Conservation (phyloP, 2,797 vertebrate genomes). For the Acanthurus leucopareius region DNA sequence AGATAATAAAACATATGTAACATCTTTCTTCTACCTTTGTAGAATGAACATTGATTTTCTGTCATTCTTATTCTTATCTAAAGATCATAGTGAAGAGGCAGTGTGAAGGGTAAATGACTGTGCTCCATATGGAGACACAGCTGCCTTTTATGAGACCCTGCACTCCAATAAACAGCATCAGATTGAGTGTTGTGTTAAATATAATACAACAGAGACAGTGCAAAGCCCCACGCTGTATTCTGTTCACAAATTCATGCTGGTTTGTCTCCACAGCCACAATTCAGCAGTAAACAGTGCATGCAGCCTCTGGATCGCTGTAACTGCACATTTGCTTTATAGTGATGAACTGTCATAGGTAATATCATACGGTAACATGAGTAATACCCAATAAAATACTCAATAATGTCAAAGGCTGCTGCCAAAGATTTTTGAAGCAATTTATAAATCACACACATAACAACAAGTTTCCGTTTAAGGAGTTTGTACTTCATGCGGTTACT, state of each 20-base stretch:
- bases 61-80: slow-evolving; percentile 28
- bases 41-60: slow-evolving; percentile 25
- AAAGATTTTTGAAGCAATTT: not conserved
- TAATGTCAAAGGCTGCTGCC: not conserved
- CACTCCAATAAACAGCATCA: slow-evolving; percentile 34
- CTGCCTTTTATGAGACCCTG: slow-evolving; percentile 38
- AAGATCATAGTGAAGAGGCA: slow-evolving; percentile 22
- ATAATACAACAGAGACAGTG: slow-evolving; percentile 24
- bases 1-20: slow-evolving; percentile 7
- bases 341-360: not conserved
- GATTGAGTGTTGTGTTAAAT: slow-evolving; percentile 33
- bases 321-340: not conserved
- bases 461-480: not conserved
- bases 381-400: not conserved
- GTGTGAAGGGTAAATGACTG: slow-evolving; percentile 2
- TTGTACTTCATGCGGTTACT: not conserved
- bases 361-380: not conserved
- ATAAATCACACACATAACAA: not conserved
- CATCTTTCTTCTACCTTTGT: slow-evolving; percentile 22
- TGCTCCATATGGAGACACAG: slow-evolving; percentile 23
- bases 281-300: slow-evolving; percentile 7
- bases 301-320: not conserved
- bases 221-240: slow-evolving; percentile 17
- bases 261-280: not conserved
- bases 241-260: not conserved